Conservation (phyloP, 2,888 invertebrate species). For the Tetheella fluctuosa region DNA sequence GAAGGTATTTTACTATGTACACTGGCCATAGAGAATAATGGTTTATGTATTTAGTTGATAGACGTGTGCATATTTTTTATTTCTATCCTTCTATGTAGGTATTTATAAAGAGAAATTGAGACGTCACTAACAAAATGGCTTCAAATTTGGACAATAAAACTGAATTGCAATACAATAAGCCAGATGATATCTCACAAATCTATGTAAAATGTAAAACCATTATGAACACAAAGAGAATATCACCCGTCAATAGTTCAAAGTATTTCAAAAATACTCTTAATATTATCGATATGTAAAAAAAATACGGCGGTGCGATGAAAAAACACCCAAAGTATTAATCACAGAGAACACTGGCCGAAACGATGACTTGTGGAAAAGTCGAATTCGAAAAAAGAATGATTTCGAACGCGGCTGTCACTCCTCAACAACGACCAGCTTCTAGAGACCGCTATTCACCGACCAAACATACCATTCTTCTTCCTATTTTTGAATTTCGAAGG, state of each 20-base stretch:
- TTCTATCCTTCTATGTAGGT: too few relatives aligned
- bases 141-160: slow-evolving; percentile 12
- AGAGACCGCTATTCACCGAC: slow-evolving; percentile 30
- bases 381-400: slow-evolving; percentile 52
- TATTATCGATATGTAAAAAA: slow-evolving; percentile 27
- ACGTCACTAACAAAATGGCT: slow-evolving; percentile 15
- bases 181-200: slow-evolving; percentile 18
- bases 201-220: slow-evolving; percentile 34
- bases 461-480: background rate
- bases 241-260: slow-evolving; percentile 25
- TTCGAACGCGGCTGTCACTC: slow-evolving; percentile 66
- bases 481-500: slow-evolving; percentile 16
- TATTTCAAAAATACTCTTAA: slow-evolving; percentile 24
- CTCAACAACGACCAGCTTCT: slow-evolving; percentile 40
- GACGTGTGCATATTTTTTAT: too few relatives aligned
- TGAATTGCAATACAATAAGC: slow-evolving; percentile 13
- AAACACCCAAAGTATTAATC: slow-evolving; percentile 69
- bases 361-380: slow-evolving; percentile 74
- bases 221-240: slow-evolving; percentile 31
- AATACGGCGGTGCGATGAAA: slow-evolving; percentile 34
- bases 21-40: too few relatives aligned
- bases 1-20: too few relatives aligned
- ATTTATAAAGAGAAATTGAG: slow-evolving; percentile 9
- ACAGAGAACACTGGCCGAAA: slow-evolving; percentile 67
- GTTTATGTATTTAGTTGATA: too few relatives aligned